These are phyloP conservation scores for Leptinotarsa lineolata DNA, from an alignment of 1,140 invertebrate genomes.

Conservation along the genomic window DNA sequence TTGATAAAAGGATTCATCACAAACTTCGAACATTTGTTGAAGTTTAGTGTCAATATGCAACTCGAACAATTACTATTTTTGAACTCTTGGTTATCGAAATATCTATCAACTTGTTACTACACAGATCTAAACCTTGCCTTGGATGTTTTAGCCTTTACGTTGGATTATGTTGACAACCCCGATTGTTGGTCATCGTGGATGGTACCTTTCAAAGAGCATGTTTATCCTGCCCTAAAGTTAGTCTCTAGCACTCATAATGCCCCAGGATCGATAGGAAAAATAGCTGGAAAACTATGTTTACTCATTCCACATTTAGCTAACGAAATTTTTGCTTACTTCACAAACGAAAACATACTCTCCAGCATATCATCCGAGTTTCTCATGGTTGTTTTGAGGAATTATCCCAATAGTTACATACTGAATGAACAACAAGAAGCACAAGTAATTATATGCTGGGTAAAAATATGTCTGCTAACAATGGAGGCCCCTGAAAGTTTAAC, in stretches of 20 bases:
- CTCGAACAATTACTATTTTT: constrained; percentile 48
- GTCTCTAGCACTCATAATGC: constrained; percentile 29
- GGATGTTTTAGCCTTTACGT: constrained; percentile 36
- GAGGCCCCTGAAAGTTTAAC: constrained; percentile 37
- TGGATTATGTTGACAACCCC: constrained; percentile 39
- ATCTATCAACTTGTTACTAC: constrained; percentile 45
- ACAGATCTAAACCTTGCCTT: constrained; percentile 43
- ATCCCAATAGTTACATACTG: constrained; percentile 38
- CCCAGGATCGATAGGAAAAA: constrained; percentile 39
- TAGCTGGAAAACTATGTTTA: constrained; percentile 43
- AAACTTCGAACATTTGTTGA: constrained; percentile 41
- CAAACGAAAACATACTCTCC: constrained; percentile 34
- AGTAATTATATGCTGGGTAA: constrained; percentile 43
- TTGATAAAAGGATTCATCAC: constrained; percentile 45
- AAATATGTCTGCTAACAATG: constrained; percentile 42
- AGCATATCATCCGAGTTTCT: constrained; percentile 40
- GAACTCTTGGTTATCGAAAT: constrained; percentile 45
- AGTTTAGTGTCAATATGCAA: constrained; percentile 39
- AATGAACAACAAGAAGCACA: constrained; percentile 40
- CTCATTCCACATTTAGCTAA: constrained; percentile 31
- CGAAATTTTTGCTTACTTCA: constrained; percentile 42
- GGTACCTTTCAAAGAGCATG: constrained; percentile 37
- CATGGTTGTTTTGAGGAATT: constrained; percentile 36
- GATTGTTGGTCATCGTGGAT: constrained; percentile 47
- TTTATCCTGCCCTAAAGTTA: constrained; percentile 45